Conservation (phyloP, 2,888 invertebrate species). For the Pammene aurita region DNA sequence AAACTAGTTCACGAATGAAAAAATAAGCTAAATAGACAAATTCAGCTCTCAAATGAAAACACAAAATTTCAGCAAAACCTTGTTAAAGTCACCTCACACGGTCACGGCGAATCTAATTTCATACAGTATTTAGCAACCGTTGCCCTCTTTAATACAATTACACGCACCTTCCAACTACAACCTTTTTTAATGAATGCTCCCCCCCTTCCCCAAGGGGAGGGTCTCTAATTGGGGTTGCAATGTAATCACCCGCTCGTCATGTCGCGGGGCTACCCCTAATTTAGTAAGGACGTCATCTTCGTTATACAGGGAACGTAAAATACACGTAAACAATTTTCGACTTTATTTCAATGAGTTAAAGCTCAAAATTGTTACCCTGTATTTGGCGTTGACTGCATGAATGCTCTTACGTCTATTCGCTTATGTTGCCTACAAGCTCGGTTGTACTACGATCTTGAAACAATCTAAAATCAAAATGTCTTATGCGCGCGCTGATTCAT, state of each 20-base stretch:
- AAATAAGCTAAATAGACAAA: neutral
- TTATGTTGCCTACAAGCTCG: neutral
- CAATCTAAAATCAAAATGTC: neutral
- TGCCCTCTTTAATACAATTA: constrained; percentile 18
- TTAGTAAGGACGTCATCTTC: constrained; percentile 1
- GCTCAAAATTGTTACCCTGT: neutral
- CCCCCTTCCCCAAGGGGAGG: neutral
- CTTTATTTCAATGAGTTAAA: neutral
- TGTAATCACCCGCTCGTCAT: constrained; percentile 31
- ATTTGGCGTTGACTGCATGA: neutral
- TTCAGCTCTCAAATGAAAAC: neutral
- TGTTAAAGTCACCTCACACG: neutral
- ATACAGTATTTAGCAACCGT: constrained; percentile 19
- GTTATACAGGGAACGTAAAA: neutral
- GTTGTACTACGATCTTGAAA: constrained; percentile 1
- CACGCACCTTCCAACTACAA: constrained; percentile 22
- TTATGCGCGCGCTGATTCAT: neutral
- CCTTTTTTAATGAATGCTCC: constrained; percentile 21
- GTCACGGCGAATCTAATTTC: constrained; percentile 13
- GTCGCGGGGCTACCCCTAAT: constrained; percentile 1
- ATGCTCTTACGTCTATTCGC: neutral
- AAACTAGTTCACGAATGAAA: too few species aligned
- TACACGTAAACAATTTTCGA: neutral
- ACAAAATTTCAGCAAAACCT: neutral
- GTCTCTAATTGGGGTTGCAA: constrained; percentile 31